Evolutionary conservation across 2,888 invertebrate species (phyloP).

Genomic region (Liodrosophila aerea): DNA sequence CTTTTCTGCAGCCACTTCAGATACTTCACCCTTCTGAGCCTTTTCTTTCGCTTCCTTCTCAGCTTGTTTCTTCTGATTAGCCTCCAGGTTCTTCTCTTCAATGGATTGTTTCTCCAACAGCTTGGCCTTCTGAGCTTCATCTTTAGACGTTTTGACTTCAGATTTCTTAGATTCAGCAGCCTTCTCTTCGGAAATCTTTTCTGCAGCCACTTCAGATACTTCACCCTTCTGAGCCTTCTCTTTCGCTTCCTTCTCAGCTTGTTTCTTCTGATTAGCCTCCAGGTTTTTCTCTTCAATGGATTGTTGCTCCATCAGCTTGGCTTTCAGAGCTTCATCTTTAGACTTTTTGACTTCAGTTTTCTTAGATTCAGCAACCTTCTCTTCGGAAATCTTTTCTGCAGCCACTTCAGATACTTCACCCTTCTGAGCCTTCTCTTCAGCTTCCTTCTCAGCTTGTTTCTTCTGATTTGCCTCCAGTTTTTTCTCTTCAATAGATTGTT

Average conservation of each 20-base stretch:
- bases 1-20: slow-evolving; percentile 6
- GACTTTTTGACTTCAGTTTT: slow-evolving; percentile 16
- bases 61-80: background rate
- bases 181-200: slow-evolving; percentile 7
- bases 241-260: slow-evolving; percentile 17
- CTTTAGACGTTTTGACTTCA: background rate
- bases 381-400: slow-evolving; percentile 3
- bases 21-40: background rate
- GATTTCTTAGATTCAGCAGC: background rate
- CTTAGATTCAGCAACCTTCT: slow-evolving; percentile 5
- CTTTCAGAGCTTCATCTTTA: background rate
- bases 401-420: slow-evolving; percentile 2
- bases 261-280: slow-evolving; percentile 1
- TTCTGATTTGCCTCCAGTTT: slow-evolving; percentile 17
- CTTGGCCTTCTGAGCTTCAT: background rate
- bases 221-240: background rate
- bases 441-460: slow-evolving; percentile 2
- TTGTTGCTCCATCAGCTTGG: background rate
- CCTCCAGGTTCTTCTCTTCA: background rate
- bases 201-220: slow-evolving; percentile 2
- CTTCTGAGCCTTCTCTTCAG: background rate
- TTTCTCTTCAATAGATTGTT: slow-evolving; percentile 13
- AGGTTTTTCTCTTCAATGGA: background rate
- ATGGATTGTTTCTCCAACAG: background rate
- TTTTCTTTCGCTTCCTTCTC: background rate